Evolutionary conservation across 2,113 vertebrate species (phyloP), one percentile per base, ranked within the genome.

Genomic region (Pteropus alecto): DNA sequence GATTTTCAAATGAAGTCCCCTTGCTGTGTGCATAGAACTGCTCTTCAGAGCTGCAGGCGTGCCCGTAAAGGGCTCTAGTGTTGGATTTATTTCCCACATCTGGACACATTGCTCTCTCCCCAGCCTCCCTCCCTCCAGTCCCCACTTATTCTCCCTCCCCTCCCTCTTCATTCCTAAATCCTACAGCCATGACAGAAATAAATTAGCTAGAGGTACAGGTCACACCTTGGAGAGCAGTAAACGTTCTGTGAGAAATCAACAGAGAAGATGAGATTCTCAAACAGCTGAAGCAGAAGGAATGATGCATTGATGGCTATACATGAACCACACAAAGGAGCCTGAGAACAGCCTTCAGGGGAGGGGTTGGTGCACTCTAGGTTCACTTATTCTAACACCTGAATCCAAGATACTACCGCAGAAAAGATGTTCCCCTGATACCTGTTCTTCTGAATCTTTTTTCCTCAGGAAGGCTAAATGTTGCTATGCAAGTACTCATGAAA

Each of bases 211-310:
- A 98, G 98, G 98, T 98, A 97, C 98, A 98, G 98, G 98, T 98
- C 98, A 99, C 98, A 98, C 98, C 98, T 98, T 98, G 97, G 98
- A 98, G 98, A 98, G 98, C 98, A 98, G 98, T 90, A 92, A 98
- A 92, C 93, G 70, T 97, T 98, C 98, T 96, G 98, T 94, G 97
- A 96, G 98, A 98, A 98, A 98, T 98, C 98, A 98, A 97, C 98
- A 98, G 98, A 97, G 98, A 96, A 98, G 97, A 97, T 96, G 97
- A 98, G 98, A 97, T 98, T 94, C 98, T 97, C 97, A 77, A 85
- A 21, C 97, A 98, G 98, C 98, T 96, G 97, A 97, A 98, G 98
- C 98, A 98, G 92, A 97, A 98, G 98, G 98, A 98, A 98, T 96
- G 98, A 93, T 92, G 41, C 97, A 96, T 96, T 97, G 96, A 98